phyloP scores from a whole-genome alignment of 2,888 invertebrate species.

The Lepidochrysops patricia region DNA sequence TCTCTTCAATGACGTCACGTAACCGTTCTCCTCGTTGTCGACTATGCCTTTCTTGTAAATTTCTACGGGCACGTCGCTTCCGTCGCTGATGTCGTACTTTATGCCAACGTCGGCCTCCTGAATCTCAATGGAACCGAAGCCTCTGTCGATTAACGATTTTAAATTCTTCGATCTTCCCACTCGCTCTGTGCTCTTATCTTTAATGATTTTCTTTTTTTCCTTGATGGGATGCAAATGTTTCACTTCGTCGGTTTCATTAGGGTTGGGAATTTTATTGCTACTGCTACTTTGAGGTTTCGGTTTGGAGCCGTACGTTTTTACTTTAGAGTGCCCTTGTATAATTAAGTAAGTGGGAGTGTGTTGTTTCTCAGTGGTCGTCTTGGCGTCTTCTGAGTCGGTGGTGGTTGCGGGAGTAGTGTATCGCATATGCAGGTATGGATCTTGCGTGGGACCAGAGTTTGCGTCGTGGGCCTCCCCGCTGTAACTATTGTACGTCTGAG shows the following conservation, averaged over 20 bases:
- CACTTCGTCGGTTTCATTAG: slow-evolving; percentile 67
- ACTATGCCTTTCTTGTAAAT: slow-evolving; percentile 77
- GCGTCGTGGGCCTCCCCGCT: slow-evolving; percentile 41
- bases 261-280: slow-evolving; percentile 69
- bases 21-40: slow-evolving; percentile 63
- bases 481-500: slow-evolving; percentile 31
- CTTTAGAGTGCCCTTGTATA: slow-evolving; percentile 89
- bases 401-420: slow-evolving; percentile 65
- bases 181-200: slow-evolving; percentile 37
- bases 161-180: slow-evolving; percentile 51
- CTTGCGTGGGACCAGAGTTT: slow-evolving; percentile 39
- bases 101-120: slow-evolving; percentile 74
- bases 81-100: slow-evolving; percentile 74
- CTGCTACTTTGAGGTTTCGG: slow-evolving; percentile 48
- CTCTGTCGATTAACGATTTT: slow-evolving; percentile 50
- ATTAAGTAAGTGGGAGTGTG: slow-evolving; percentile 82
- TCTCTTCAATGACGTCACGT: slow-evolving; percentile 28
- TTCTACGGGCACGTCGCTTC: slow-evolving; percentile 67
- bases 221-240: slow-evolving; percentile 72
- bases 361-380: slow-evolving; percentile 60
- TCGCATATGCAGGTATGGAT: slow-evolving; percentile 62
- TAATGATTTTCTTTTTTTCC: slow-evolving; percentile 48
- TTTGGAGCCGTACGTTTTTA: slow-evolving; percentile 85
- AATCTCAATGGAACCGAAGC: slow-evolving; percentile 68
- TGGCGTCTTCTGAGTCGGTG: slow-evolving; percentile 48